Evolutionary conservation across 2,797 vertebrate genomes (phyloP), one percentile per base, ranked within the genome.

Genomic region (Hephaestus fuliginosus): DNA sequence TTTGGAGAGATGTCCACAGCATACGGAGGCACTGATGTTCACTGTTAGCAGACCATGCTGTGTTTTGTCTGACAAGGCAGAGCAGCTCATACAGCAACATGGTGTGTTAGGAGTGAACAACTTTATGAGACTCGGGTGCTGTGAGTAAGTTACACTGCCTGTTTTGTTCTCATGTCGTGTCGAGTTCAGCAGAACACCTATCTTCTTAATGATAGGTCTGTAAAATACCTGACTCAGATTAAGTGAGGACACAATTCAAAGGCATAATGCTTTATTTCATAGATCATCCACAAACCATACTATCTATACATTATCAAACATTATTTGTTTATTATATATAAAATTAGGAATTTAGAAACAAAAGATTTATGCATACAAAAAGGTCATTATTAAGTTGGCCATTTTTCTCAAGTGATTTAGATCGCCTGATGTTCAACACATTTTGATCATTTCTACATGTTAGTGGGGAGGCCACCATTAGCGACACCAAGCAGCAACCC

Each of bases 191-290:
- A 41, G 22, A 46, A 13, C 39, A 68, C 46, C 22, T 25, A 53
- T 61, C 25, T 30, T 14, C 18, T 1, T 20, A 8, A n/a, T n/a
- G 8, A 48, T 7, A 17, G 3, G 44, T 73, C 17, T 62, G 18
- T 55, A 44, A 33, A 70, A 74, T 57, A 43, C 18, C 5, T 28
- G 36, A 43, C 18, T 67, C n/a, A 68, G 18, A 74, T 1, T 36
- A 75, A 80, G 56, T 48, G 17, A 80, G 72, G 44, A 85, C 15
- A 48, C 30, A 78, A 63, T 71, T 77, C 67, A 90, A 93, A 86
- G 87, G 88, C 79, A 89, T 78, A 74, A 91, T 86, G 56, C 95
- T 96, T 96, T 96, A 96, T 95, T 96, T 93, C 62, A 88, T 39
- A 85, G 18, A 83, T 80, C 28, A 82, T 91, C 74, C 53, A 86